Base-by-base conservation (phyloP, 2,797 vertebrate species). In the Periparus ater region DNA sequence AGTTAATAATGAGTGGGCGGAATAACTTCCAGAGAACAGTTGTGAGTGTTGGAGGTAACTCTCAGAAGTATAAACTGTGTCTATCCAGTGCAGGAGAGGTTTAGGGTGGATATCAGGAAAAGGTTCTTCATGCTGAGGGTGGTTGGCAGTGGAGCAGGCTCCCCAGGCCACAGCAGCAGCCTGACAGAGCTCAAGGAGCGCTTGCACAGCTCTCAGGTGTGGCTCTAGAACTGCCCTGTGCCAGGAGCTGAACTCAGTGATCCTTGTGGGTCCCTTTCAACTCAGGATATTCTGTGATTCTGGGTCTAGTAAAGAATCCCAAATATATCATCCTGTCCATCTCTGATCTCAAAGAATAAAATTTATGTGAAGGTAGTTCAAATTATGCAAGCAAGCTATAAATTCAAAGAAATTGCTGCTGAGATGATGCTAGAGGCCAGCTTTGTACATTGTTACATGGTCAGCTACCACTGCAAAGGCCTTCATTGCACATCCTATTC, bases 131-230 rank as follows among this genome's bases (percentile, higher is more conserved):
- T 13, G 17, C 50, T 2, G 27, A 76, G 11, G 20, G 7, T 45
- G 17, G 1, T 0, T 7, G 11, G 32, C 17, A 18, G 1, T 55
- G 54, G 40, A 36, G 26, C 8, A 63, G 20, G 29, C 17, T 82
- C 63, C 50, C 1, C 36, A 26, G 36, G 32, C 17, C 63, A 70
- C 19, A 76, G 42, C 32, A 26, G 1, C 51, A 50, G 27, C 13
- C 50, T 30, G 32, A 1, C 17, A 38, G 27, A 25, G 63, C 7
- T 57, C 72, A 21, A 16, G n/a, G 6, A 25, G 6, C 4, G 17
- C 30, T 45, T 29, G 27, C 57, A n/a, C 27, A 63, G 9, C 7
- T 11, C n/a, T 26, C n/a, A 22, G 57, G 6, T 6, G 42, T 22
- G 57, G 32, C 15, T 55, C 48, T 2, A 12, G 18, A 36, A 21